A percentile compares a stretch with the other conserved stretches of the same genome.
These are phyloP conservation scores for Tanytarsus gracilentus DNA, from an alignment of 2,888 invertebrate species.

Conservation along the genomic window DNA sequence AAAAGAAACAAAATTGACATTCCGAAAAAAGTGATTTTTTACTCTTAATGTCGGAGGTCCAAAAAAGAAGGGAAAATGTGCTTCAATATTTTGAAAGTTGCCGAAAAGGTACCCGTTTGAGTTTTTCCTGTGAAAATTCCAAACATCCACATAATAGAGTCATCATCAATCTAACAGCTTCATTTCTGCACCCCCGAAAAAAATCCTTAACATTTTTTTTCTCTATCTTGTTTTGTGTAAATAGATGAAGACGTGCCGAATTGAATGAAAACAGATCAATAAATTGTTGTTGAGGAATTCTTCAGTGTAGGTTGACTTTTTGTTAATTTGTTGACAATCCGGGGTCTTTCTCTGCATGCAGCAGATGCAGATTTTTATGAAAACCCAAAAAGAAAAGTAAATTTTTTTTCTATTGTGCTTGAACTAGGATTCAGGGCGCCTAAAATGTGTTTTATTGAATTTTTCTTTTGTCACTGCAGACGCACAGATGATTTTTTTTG, in stretches of 20 bases:
- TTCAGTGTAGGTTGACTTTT: conserved; percentile 16
- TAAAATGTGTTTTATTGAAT: background rate
- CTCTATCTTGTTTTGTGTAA: conserved; percentile 10
- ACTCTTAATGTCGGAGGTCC: too few species aligned
- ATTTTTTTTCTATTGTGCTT: background rate
- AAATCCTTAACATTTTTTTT: background rate
- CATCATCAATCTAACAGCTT: conserved; percentile 9
- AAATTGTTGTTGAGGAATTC: conserved; percentile 15
- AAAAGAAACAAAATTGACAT: too few species aligned
- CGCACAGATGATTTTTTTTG: background rate
- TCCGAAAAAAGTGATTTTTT: too few species aligned
- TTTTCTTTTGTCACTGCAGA: background rate
- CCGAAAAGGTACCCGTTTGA: too few species aligned
- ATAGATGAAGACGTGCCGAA: conserved; percentile 17
- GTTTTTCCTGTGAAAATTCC: background rate
- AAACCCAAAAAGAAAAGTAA: too few species aligned
- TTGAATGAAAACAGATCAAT: conserved; percentile 12
- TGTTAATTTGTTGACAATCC: conserved; percentile 26
- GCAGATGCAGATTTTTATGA: conserved; percentile 14
- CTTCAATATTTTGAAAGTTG: background rate
- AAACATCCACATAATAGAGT: conserved; percentile 4
- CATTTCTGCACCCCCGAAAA: background rate
- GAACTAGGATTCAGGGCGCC: conserved; percentile 5
- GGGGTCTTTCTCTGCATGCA: background rate
- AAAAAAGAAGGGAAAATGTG: background rate